Conservation (phyloP, 1,140 invertebrate species). For the Drosophila sulfurigaster region DNA sequence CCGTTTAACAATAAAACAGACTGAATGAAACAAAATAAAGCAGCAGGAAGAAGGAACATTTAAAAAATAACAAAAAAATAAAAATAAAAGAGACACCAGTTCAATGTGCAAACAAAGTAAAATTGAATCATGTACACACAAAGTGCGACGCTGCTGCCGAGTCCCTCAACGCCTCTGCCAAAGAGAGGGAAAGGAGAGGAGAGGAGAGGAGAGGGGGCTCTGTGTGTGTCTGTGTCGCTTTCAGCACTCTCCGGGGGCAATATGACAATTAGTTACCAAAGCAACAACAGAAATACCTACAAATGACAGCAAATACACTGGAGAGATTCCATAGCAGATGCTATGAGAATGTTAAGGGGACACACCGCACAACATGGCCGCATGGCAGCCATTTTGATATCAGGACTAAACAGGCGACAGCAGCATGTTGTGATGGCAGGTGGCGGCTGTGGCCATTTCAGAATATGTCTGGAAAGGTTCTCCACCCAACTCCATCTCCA, state of each 20-base stretch:
- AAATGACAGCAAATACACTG: slow-evolving; percentile 76
- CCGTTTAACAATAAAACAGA: slow-evolving; percentile 43
- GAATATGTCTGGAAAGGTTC: slow-evolving; percentile 1
- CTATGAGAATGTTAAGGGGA: slow-evolving; percentile 3
- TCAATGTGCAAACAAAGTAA: slow-evolving; percentile 53
- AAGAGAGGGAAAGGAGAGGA: not conserved
- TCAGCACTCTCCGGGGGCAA: slow-evolving; percentile 69
- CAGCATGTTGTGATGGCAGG: slow-evolving; percentile 29
- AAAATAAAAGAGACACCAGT: slow-evolving; percentile 31
- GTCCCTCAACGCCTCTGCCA: slow-evolving; percentile 12
- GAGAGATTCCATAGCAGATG: slow-evolving; percentile 33
- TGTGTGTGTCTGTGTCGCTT: slow-evolving; percentile 51
- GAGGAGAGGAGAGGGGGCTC: not conserved
- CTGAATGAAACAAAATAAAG: not conserved
- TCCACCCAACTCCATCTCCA: not conserved
- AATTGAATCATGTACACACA: slow-evolving; percentile 77
- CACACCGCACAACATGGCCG: slow-evolving; percentile 76
- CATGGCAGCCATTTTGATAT: slow-evolving; percentile 79
- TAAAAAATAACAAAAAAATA: not conserved
- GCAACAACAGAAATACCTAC: slow-evolving; percentile 83
- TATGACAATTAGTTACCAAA: slow-evolving; percentile 83
- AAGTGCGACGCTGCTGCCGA: slow-evolving; percentile 23
- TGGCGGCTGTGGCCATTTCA: slow-evolving; percentile 28
- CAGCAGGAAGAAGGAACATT: not conserved
- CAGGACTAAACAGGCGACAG: slow-evolving; percentile 61